A percentile compares a stretch with the other conserved stretches of the same genome.
Conservation (phyloP, 2,888 invertebrate genomes). For the Odontocolon sp. region DNA sequence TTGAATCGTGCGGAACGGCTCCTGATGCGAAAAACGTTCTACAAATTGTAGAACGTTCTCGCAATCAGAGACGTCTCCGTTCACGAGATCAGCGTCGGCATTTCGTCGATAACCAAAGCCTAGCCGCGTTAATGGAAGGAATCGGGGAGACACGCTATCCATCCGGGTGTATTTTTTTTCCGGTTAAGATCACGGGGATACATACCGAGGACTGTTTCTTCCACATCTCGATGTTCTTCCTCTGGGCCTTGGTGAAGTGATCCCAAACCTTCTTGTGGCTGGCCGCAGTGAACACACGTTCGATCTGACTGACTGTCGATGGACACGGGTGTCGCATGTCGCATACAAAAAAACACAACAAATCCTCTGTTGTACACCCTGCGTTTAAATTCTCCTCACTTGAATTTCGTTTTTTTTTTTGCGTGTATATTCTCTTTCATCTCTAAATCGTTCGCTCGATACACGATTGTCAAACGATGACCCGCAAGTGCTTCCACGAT, state of each 20-base stretch:
- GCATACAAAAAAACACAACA: conserved; percentile 81
- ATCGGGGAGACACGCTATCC: conserved; percentile 47
- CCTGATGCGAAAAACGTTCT: conserved; percentile 2
- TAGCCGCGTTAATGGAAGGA: conserved; percentile 42
- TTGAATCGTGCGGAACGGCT: conserved; percentile 11
- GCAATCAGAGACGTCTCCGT: background rate
- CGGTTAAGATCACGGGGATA: conserved; percentile 67
- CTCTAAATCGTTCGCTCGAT: conserved; percentile 3
- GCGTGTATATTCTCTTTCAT: conserved; percentile 17
- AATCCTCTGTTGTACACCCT: conserved; percentile 80
- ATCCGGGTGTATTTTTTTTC: conserved; percentile 42
- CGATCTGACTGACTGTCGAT: conserved; percentile 97
- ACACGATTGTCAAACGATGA: conserved; percentile 17
- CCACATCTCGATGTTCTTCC: conserved; percentile 99
- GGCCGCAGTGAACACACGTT: conserved; percentile 97
- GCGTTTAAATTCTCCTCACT: conserved; percentile 63
- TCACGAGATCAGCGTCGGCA: background rate
- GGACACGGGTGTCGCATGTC: conserved; percentile 79
- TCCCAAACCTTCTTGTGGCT: conserved; percentile 99
- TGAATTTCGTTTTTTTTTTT: conserved; percentile 36
- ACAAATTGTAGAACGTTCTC: background rate
- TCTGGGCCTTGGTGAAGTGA: conserved; percentile 99
- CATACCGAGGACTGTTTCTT: conserved; percentile 97
- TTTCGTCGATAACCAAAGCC: conserved; percentile 37
- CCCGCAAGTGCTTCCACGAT: conserved; percentile 43